Evolutionary conservation across 2,888 invertebrate species (phyloP), one percentile per base, ranked within the genome.

Genomic region (Spisula solida): DNA sequence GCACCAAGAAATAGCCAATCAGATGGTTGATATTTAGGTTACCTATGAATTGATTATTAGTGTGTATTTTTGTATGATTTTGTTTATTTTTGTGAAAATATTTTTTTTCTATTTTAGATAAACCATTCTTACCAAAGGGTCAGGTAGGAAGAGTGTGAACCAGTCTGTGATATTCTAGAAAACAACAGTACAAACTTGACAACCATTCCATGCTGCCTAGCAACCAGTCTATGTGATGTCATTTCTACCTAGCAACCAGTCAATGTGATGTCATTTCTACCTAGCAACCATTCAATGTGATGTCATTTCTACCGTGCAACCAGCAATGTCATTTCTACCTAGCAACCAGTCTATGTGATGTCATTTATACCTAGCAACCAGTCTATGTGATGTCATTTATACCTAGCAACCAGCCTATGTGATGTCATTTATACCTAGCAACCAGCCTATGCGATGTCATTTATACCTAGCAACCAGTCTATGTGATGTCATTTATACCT

Each of bases 141-240:
- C 41, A 51, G 47, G 75, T 48, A 81, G 86, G 83, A 75, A 81
- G 81, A 25, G 48, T 82, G 51, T 75, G 75, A 81, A 66, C 25
- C 81, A 88, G 83, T 81, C 90, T 90, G 90, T 90, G 90, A 90
- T 90, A 90, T 48, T 80, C 48, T 82, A 29, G 56, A 25, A 34
- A 82, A 34, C 29, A 34, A 75, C 34, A 34, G 75, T 82, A 47
- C 29, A 83, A 80, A 75, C 48, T 48, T 70, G 85, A 83, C 47
- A 89, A 88, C 86, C 88, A 88, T 88, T 88, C 88, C 88, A 86
- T 25, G 51, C 47, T 79, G 51, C 80, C 55, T 48, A 86, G 85
- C 88, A 82, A 85, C 85, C 87, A 82, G 60, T 5, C 41, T 5
- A 5, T 41, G 41, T 41, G 41, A 41, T 41, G 41, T 41, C 41